phyloP scores from a whole-genome alignment of 2,888 invertebrate genomes.

The Dasypogon diadema region DNA sequence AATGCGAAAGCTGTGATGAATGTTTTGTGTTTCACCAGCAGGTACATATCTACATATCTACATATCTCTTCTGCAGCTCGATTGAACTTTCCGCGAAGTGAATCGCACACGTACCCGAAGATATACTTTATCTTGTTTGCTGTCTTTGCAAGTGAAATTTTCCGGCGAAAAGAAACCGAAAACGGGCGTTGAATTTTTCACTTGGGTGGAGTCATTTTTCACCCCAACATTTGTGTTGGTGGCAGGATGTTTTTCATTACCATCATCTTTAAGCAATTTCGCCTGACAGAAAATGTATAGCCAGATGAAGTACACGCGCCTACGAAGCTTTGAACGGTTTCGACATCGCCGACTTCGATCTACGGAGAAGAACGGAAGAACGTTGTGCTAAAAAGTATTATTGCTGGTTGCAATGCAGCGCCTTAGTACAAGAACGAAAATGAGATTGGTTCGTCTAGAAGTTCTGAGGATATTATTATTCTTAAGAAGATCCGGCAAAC shows the following conservation, averaged over 20 bases:
- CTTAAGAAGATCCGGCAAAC: no score
- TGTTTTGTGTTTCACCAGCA: constrained; percentile 34
- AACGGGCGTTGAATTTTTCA: constrained; percentile 38
- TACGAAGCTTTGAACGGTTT: not conserved
- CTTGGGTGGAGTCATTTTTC: constrained; percentile 34
- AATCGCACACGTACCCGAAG: constrained; percentile 43
- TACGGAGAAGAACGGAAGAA: not conserved
- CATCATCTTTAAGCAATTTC: constrained; percentile 50
- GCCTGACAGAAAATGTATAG: constrained; percentile 43
- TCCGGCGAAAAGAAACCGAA: not conserved
- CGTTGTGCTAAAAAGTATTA: not conserved
- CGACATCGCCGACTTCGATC: not conserved
- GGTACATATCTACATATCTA: constrained; percentile 16
- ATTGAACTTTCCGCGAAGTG: constrained; percentile 32
- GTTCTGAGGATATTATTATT: no score
- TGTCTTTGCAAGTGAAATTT: constrained; percentile 35
- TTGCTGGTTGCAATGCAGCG: not conserved
- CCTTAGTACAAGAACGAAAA: not conserved
- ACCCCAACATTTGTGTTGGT: constrained; percentile 12
- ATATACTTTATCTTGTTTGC: constrained; percentile 42
- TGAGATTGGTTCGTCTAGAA: no score
- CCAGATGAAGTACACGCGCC: constrained; percentile 18
- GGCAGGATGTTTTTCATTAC: constrained; percentile 50
- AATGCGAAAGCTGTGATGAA: constrained; percentile 14
- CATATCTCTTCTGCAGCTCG: constrained; percentile 31